phyloP scores from a whole-genome alignment of 64 coral and sea anemone species.

The Astreopora myriophthalma region DNA sequence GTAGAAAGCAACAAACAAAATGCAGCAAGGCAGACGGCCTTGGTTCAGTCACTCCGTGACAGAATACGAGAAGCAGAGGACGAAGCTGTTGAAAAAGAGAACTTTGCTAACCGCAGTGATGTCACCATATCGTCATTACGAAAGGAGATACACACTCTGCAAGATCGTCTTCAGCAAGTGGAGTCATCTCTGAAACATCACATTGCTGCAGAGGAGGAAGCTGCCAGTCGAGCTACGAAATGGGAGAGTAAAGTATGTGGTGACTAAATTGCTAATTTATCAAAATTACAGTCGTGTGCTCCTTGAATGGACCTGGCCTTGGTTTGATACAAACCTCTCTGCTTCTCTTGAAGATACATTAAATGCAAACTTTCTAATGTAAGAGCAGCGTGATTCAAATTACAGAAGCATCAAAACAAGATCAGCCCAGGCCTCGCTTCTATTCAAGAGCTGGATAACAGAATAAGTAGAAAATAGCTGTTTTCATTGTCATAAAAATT shows the following conservation, averaged over 20 bases:
- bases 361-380: no score
- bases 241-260: slow-evolving; percentile 91
- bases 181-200: slow-evolving; percentile 89
- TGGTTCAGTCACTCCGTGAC: slow-evolving; percentile 90
- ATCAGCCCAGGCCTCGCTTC: no score
- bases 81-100: slow-evolving; percentile 83
- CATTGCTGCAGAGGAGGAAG: slow-evolving; percentile 77
- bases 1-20: slow-evolving; percentile 96
- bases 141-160: slow-evolving; percentile 89
- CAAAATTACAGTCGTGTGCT: neutral
- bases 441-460: no score
- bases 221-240: slow-evolving; percentile 47
- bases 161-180: slow-evolving; percentile 89
- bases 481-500: neutral
- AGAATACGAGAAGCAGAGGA: slow-evolving; percentile 95
- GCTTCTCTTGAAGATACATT: no score
- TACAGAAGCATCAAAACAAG: no score
- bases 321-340: no score
- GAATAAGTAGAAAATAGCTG: neutral
- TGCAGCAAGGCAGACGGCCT: slow-evolving; percentile 80
- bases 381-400: no score
- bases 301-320: neutral
- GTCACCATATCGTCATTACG: slow-evolving; percentile 84
- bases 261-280: neutral
- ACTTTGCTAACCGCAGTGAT: slow-evolving; percentile 84